Evolutionary conservation across 2,888 invertebrate species (phyloP), one percentile per base, ranked within the genome.

Genomic region (Selenia dentaria): DNA sequence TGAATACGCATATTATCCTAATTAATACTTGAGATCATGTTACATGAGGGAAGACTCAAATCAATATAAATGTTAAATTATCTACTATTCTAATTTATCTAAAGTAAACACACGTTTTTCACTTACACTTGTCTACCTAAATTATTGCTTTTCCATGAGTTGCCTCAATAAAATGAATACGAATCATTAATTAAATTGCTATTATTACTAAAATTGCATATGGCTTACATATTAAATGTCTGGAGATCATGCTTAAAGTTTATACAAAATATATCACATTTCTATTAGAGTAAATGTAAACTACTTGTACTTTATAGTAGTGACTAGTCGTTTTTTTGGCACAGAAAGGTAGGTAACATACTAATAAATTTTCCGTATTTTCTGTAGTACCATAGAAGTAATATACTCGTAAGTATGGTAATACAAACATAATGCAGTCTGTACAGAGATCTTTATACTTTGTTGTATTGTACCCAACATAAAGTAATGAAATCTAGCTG

Each of bases 261-360:
- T 1, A 13, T 32, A 24, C 14, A 31, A 35, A 25, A 47, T 32
- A 37, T 37, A 43, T 39, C 35, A 49, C 42, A 43, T 28, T 48
- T 37, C 2, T 27, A 9, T 10, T 18, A 20, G 2, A 26, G 10
- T 20, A 27, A 28, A 8, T 12, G 16, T 18, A 9, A 35, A 34
- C 34, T 11, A 28, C n/a, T 33, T 18, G 11, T 37, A 33, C 28
- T 34, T 33, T 25, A 24, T 29, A 42, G 4, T 42, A 31, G 28
- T 33, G 34, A 37, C 37, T 37, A 47, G 41, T n/a, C 6, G 6
- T 22, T 5, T 8, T 20, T 41, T 47, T 38, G 47, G 47, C 41
- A 42, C 41, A 28, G 24, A 27, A 22, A 10, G 8, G n/a, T 28
- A 24, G 3, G 1, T 16, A 16, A 16, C 16, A n/a, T n/a, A n/a